Evolutionary conservation across 2,797 vertebrate species (phyloP), one percentile per base, ranked within the genome.

Genomic region (Peromyscus melanophrys): DNA sequence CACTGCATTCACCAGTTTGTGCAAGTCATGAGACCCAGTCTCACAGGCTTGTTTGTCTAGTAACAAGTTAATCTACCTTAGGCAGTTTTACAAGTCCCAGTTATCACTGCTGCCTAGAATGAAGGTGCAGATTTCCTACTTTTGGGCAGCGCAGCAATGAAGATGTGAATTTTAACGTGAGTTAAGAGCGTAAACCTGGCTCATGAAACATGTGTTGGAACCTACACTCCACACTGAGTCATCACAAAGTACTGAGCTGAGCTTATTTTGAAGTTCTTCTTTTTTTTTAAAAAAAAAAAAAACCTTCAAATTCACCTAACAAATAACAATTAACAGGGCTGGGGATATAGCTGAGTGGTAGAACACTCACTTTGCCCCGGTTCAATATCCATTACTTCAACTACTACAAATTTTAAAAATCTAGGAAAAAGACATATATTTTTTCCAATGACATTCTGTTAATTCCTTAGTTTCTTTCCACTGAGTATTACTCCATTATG

Each of bases 151-250:
- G 3, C 90, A 55, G 52, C 89, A 97, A 96, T 65, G 69, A 95
- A 95, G 57, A 96, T 61, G 73, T 96, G 90, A 96, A 95, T 95
- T 92, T 95, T 92, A 95, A 92, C 0, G 0, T 94, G 85, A 96
- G 75, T 85, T 92, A 95, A 84, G 59, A 92, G 80, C 46, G 84
- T 85, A 88, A 90, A 97, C 76, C 40, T 94, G 78, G 85, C 95
- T 95, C 63, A 61, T 4, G 63, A 96, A 76, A 43, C 92, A 19
- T 94, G 63, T 75, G 34, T 82, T 96, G 40, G 40, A 97, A 86
- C 69, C 76, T 94, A 40, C 84, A 82, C 80, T 95, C 85, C 90
- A 92, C n/a, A 81, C 1, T 89, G 27, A 97, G 52, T 31, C 11
- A 94, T 69, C 57, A 75, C 46, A 95, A 96, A 94, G 95, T 88